Evolutionary conservation across 2,797 vertebrate species (phyloP).

Genomic region (Sebastes oblongus): DNA sequence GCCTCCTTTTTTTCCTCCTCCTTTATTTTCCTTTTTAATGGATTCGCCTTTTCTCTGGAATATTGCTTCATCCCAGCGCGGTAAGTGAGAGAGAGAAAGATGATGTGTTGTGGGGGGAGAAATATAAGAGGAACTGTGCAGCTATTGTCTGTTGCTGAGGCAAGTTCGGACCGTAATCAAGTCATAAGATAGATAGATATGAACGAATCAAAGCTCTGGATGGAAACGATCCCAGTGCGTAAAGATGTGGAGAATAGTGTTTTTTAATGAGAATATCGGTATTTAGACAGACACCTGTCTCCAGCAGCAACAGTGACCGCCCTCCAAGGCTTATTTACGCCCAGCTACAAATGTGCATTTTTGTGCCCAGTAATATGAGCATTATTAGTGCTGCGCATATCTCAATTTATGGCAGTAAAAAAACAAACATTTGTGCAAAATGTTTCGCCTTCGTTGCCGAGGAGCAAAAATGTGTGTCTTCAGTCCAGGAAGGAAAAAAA

Average conservation of each 20-base stretch:
- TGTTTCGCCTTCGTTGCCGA: conserved; percentile 26
- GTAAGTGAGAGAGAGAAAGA: conserved; percentile 70
- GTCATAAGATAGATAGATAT: background rate
- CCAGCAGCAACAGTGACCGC: conserved; percentile 63
- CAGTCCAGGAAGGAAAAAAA: conserved; percentile 22
- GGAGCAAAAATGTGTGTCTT: conserved; percentile 38
- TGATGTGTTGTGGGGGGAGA: conserved; percentile 3
- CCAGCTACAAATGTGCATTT: background rate
- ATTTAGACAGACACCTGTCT: conserved; percentile 74
- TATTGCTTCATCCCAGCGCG: conserved; percentile 63
- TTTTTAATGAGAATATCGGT: conserved; percentile 25
- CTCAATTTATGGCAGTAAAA: background rate
- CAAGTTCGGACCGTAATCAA: conserved; percentile 64
- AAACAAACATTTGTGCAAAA: conserved; percentile 18
- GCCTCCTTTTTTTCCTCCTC: background rate
- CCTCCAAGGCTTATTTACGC: conserved; percentile 29
- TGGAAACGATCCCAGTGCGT: fast-evolving
- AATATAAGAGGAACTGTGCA: conserved; percentile 35
- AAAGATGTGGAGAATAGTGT: background rate
- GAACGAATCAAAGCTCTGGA: background rate
- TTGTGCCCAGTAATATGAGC: too few species aligned
- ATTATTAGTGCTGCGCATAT: background rate
- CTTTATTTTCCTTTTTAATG: conserved; percentile 58
- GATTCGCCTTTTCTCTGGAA: conserved; percentile 68
- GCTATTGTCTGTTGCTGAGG: conserved; percentile 82